phyloP scores from a whole-genome alignment of 2,797 vertebrate genomes.

The Peromyscus melanophrys region DNA sequence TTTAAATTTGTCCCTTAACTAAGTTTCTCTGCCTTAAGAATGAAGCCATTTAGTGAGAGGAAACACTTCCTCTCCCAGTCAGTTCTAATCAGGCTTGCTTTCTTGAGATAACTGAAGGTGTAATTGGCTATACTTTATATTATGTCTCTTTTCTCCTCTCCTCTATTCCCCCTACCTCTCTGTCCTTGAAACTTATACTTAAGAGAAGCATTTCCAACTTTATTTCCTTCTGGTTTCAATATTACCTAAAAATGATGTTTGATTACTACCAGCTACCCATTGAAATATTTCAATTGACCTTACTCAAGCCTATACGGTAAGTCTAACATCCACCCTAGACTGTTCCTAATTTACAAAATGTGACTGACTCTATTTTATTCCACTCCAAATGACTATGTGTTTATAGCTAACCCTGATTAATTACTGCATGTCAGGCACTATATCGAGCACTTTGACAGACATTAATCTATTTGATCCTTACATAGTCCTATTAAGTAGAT shows the following conservation, averaged over 20 bases:
- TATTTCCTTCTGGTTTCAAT: not conserved
- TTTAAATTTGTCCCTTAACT: not conserved
- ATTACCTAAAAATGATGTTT: not conserved
- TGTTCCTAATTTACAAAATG: not conserved
- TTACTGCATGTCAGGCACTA: not conserved
- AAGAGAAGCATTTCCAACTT: constrained; percentile 3
- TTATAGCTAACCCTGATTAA: constrained; percentile 56
- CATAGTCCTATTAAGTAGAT: constrained; percentile 44
- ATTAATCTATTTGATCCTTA: constrained; percentile 64
- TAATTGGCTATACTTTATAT: not conserved
- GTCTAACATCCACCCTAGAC: not conserved
- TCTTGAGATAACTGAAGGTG: not conserved
- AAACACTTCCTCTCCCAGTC: not conserved
- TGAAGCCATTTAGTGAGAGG: not conserved
- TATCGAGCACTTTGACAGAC: constrained; percentile 53
- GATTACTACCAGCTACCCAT: not conserved
- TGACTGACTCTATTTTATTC: not conserved
- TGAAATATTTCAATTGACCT: constrained; percentile 9
- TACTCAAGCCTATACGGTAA: not conserved
- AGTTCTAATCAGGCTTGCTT: not conserved
- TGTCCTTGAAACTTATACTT: not conserved
- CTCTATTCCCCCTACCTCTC: too few relatives aligned
- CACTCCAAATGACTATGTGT: not conserved
- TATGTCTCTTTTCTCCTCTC: not conserved
- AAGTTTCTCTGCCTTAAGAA: not conserved